Evolutionary conservation across 1,140 invertebrate species (phyloP).

Genomic region (Hypsibius dujardini): DNA sequence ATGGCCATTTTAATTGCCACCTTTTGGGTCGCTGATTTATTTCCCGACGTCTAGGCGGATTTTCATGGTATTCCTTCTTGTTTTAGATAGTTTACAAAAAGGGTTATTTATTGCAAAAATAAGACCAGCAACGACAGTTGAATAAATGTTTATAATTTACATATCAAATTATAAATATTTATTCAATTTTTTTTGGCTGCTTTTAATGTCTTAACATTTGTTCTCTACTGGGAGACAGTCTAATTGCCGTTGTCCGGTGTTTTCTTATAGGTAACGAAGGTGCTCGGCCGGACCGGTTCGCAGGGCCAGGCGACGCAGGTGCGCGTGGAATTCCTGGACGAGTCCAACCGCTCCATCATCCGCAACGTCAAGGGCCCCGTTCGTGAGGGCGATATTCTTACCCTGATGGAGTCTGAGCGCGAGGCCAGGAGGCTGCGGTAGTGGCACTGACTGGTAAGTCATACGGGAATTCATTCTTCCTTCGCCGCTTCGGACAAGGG

Average conservation of each 20-base stretch:
- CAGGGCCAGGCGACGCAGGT: constrained; percentile 99
- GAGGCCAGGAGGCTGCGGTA: constrained; percentile 89
- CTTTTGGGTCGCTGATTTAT: too few species aligned
- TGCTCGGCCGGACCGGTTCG: constrained; percentile 88
- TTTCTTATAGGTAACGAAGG: constrained; percentile 51
- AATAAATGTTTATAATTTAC: too few species aligned
- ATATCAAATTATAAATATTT: too few species aligned
- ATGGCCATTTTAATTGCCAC: too few species aligned
- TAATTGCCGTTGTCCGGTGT: not conserved
- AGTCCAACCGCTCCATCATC: constrained; percentile 93
- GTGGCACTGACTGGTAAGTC: too few species aligned
- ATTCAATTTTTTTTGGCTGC: too few species aligned
- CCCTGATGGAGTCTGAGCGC: constrained; percentile 86
- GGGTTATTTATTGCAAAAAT: too few species aligned
- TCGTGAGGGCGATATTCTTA: constrained; percentile 92
- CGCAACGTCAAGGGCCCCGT: constrained; percentile 98
- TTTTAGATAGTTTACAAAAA: not conserved
- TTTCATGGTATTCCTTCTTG: not conserved
- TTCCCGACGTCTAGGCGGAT: not conserved
- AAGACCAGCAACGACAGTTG: too few species aligned
- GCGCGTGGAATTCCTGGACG: constrained; percentile 94
- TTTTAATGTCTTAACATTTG: too few species aligned
- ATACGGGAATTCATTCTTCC: too few species aligned
- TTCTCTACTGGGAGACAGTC: too few species aligned
- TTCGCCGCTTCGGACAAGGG: too few species aligned